Conservation (phyloP, 2,888 invertebrate genomes). For the Euzophera pinguis region DNA sequence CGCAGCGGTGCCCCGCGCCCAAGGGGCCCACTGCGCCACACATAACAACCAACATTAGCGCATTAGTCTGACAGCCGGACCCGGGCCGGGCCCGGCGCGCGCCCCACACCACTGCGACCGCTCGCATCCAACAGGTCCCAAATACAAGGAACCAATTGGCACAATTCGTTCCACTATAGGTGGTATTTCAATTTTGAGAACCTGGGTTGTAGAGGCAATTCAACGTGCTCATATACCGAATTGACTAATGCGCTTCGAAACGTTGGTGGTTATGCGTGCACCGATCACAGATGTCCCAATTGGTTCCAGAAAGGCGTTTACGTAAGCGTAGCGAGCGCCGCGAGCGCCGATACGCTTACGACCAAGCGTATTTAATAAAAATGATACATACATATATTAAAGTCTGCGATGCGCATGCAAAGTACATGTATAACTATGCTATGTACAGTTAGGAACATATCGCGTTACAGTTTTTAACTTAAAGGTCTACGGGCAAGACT, state of each 20-base stretch:
- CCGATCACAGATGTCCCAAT: conserved; percentile 77
- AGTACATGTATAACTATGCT: conserved; percentile 65
- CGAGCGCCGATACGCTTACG: conserved; percentile 42
- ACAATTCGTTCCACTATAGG: conserved; percentile 50
- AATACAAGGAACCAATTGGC: conserved; percentile 78
- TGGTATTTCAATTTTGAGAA: conserved; percentile 44
- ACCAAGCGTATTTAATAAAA: conserved; percentile 52
- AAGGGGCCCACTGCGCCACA: conserved; percentile 82
- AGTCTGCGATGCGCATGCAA: conserved; percentile 74
- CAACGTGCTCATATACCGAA: conserved; percentile 54
- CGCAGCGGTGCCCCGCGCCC: conserved; percentile 91
- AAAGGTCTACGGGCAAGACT: conserved; percentile 75
- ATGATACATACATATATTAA: conserved; percentile 62
- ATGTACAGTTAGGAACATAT: conserved; percentile 79
- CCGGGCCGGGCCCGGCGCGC: conserved; percentile 32
- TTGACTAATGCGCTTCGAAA: conserved; percentile 76
- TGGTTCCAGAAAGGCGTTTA: conserved; percentile 68
- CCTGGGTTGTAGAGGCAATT: conserved; percentile 60
- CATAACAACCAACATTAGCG: conserved; percentile 80
- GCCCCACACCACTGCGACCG: conserved; percentile 68
- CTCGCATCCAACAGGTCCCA: conserved; percentile 73
- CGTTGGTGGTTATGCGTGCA: conserved; percentile 79
- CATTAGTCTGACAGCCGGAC: conserved; percentile 61
- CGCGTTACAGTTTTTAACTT: conserved; percentile 69
- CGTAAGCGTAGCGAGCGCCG: conserved; percentile 27